phyloP scores from a whole-genome alignment of 2,797 vertebrate genomes.

The Rhodeus uyekii region DNA sequence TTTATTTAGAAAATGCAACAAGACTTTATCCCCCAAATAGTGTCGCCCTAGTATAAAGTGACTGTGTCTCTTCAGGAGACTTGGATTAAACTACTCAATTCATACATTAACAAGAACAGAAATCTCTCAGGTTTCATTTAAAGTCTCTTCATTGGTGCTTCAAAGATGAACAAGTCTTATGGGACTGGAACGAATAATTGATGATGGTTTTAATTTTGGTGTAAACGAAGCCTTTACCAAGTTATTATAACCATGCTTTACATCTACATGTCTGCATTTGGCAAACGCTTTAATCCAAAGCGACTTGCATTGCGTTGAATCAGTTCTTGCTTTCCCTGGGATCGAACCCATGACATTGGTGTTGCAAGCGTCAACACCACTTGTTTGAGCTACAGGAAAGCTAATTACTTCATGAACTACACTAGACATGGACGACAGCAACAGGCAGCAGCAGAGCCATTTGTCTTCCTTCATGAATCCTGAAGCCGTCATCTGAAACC shows the following conservation, averaged over 20 bases:
- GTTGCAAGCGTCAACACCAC: too few species aligned
- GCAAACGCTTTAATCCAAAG: too few species aligned
- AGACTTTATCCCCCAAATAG: not conserved
- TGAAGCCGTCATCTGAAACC: conserved; percentile 53
- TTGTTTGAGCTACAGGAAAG: too few species aligned
- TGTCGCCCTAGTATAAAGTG: not conserved
- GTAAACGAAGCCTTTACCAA: not conserved
- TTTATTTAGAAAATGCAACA: too few species aligned
- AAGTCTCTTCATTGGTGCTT: not conserved
- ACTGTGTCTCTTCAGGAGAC: not conserved
- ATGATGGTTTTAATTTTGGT: not conserved
- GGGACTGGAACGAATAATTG: not conserved
- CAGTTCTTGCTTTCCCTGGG: too few species aligned
- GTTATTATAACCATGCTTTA: not conserved
- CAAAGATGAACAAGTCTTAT: not conserved
- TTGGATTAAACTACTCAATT: not conserved
- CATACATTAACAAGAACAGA: not conserved
- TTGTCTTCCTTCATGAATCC: conserved; percentile 35
- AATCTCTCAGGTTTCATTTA: not conserved
- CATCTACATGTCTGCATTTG: too few species aligned
- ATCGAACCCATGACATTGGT: too few species aligned
- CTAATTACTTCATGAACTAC: too few species aligned
- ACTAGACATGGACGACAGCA: conserved; percentile 51
- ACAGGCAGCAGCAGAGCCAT: conserved; percentile 60
- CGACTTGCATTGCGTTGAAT: too few species aligned